Conservation (phyloP, 2,797 vertebrate species). For the Mormyrus hasselquistii region DNA sequence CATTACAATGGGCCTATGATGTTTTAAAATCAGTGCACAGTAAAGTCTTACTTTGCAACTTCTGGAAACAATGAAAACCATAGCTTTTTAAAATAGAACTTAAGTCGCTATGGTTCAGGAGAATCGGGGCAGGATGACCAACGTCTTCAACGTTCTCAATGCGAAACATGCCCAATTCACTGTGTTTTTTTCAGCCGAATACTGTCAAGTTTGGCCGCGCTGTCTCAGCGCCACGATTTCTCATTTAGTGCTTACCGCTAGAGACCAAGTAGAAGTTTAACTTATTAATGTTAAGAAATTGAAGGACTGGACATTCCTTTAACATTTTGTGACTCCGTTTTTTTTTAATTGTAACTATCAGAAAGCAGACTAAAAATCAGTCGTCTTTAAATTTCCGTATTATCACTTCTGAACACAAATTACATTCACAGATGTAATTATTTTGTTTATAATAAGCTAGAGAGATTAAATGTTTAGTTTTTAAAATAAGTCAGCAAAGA, state of each 20-base stretch:
- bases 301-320: background rate
- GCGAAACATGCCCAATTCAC: background rate
- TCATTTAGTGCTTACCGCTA: background rate
- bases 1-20: background rate
- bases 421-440: background rate
- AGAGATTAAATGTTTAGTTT: constrained; percentile 34
- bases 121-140: background rate
- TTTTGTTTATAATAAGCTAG: constrained; percentile 9
- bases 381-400: background rate
- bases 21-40: background rate
- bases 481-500: constrained; percentile 75
- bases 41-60: background rate
- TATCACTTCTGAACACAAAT: background rate
- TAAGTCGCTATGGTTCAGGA: background rate
- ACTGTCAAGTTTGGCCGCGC: background rate
- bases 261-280: background rate
- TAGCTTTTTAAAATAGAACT: background rate
- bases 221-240: background rate
- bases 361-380: background rate
- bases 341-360: background rate
- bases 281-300: background rate
- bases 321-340: background rate
- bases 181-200: background rate
- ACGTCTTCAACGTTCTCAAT: background rate
- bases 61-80: background rate